Evolutionary conservation across 2,113 vertebrate genomes (phyloP), one percentile per base, ranked within the genome.

Genomic region (Sprattus sprattus): DNA sequence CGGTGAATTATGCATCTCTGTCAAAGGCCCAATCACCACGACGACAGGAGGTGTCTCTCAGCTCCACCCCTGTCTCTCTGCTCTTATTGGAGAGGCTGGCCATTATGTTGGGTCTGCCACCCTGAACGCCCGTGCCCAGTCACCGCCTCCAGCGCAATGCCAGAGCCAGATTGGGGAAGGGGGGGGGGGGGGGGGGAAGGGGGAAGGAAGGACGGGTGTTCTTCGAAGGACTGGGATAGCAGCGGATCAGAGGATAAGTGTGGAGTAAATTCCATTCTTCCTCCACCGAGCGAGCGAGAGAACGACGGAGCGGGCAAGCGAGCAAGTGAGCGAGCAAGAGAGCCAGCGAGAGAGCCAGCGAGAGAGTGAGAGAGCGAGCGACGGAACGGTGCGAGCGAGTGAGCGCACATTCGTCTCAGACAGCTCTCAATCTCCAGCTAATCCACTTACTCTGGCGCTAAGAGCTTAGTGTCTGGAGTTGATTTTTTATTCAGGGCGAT

Each of bases 381-480:
- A 13, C n/a, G n/a, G n/a, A n/a, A n/a, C n/a, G n/a, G n/a, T n/a
- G 39, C 39, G 71, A 64, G 83, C 1, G 60, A 28, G 16, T 4
- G 82, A 67, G 50, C 0, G 10, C 18, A 11, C 44, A 39, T 46
- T 75, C 8, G 16, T 87, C 57, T 80, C 81, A 81, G 45, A 39
- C 83, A 18, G 52, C 60, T n/a, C 64, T 85, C 64, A 44, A 80
- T 60, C 87, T 57, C n/a, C 81, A 49, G 67, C 50, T 88, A 81
- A 88, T 88, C 87, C 84, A 85, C 84, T 85, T 85, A 85, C 57
- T 44, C 22, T 81, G 57, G 60, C 81, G 32, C 80, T 39, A 81
- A 83, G 57, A 85, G 86, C 81, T 82, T 80, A 87, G 47, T 28
- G 81, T 85, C 87, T 83, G 87, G 22, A 67, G 60, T 67, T 67